A percentile compares a stretch with the other conserved stretches of the same genome.
These are phyloP conservation scores for Ailurus styani DNA, from an alignment of 2,113 vertebrate species.

Conservation along the genomic window DNA sequence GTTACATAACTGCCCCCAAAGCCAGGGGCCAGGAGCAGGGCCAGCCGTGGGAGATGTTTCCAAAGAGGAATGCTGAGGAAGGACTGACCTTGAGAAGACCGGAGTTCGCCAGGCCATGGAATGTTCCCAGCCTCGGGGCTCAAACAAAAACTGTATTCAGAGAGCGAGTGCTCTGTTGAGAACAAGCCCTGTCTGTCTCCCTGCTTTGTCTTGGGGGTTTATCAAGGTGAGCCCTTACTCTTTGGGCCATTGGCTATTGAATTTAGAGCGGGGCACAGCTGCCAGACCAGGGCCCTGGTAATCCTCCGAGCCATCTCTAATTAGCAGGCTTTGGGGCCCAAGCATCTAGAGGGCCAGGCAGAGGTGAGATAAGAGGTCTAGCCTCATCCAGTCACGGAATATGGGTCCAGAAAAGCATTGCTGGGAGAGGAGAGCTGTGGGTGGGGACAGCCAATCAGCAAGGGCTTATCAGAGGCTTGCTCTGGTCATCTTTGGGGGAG, in stretches of 20 bases:
- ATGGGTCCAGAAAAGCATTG: background rate
- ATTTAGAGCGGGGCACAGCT: background rate
- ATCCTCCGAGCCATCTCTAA: constrained; percentile 64
- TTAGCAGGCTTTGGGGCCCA: constrained; percentile 36
- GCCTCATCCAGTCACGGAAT: background rate
- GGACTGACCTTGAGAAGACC: constrained; percentile 57
- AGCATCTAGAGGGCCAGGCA: background rate
- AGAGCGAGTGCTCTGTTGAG: background rate
- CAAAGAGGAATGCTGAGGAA: constrained; percentile 48
- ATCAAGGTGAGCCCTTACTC: constrained; percentile 67
- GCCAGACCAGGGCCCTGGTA: constrained; percentile 1
- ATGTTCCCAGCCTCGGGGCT: constrained; percentile 52
- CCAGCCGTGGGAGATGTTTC: constrained; percentile 49
- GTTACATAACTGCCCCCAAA: constrained; percentile 58
- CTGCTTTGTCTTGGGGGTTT: constrained; percentile 53
- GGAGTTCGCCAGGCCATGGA: constrained; percentile 39
- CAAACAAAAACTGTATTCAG: constrained; percentile 70
- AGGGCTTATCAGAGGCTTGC: background rate
- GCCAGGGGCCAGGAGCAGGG: constrained; percentile 55
- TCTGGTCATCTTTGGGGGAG: background rate
- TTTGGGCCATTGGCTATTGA: background rate
- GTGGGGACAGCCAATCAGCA: background rate
- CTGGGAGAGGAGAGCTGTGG: background rate
- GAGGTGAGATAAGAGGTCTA: constrained; percentile 49
- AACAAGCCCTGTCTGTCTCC: constrained; percentile 63